Base-by-base conservation (phyloP, 2,888 invertebrate species). In the Crioceris asparagi region DNA sequence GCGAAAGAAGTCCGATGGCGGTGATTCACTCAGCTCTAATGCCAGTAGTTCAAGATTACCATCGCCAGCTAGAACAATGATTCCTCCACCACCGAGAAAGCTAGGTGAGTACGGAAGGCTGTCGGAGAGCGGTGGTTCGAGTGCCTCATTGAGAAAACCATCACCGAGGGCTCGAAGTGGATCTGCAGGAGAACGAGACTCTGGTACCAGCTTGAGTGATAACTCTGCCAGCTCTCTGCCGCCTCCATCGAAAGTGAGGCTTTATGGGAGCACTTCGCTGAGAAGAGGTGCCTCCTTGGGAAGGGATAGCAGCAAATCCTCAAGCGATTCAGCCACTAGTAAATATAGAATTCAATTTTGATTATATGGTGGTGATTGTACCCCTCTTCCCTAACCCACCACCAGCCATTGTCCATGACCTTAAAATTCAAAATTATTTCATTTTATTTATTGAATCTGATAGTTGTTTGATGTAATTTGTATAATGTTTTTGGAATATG, bases 311-410 rank as follows among this genome's bases (percentile, higher is more conserved):
- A 65, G 66, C 49, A 65, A 64, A 49, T 56, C 56, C 32, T 60
- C 59, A 36, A 56, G 56, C 29, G 64, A 64, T 41, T 70, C 72
- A 26, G 62, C 74, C 39, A 76, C 75, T 17, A 78, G 75, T 56
- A 80, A 80, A 60, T 83, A 81, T 59, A 72, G 81, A 42, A 82
- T 83, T 56, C 82, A 82, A 57, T 83, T 83, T 62, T 83, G 40
- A 68, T 60, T 17, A 1, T 7, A 18, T 11, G 31, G 14, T 27
- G 3, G n/a, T n/a, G 36, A 30, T n/a, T n/a, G n/a, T n/a, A n/a
- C n/a, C n/a, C n/a, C n/a, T n/a, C n/a, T n/a, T n/a, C n/a, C n/a
- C n/a, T n/a, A n/a, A n/a, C n/a, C n/a, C n/a, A n/a, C n/a, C n/a
- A n/a, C n/a, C n/a, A n/a, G n/a, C n/a, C n/a, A n/a, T n/a, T n/a